Base-by-base conservation (phyloP, 2,888 invertebrate species). In the Stenolophus ochropezus region DNA sequence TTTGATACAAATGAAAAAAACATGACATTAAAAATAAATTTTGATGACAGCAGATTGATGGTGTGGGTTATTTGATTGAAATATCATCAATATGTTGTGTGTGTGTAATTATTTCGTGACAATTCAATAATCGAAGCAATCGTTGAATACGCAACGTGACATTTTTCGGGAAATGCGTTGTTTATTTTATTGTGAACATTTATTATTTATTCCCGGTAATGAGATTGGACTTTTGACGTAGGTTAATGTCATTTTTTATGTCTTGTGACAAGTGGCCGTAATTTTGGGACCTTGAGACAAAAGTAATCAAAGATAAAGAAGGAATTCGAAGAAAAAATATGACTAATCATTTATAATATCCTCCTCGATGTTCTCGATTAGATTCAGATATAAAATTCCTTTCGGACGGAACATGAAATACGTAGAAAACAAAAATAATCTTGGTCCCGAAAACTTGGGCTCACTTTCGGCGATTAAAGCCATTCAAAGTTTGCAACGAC, bases 401-500 rank as follows among this genome's bases (percentile, higher is more conserved):
- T 18, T 69, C 20, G 14, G 27, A 75, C n/a, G n/a, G n/a, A n/a
- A n/a, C 75, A 75, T 75, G 75, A 56, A 69, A 69, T 69, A 69
- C 65, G 33, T 69, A 69, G 61, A 77, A 53, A 77, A 77, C 77
- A 77, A 61, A 77, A 77, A 77, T 58, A 58, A 61, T 47, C 47
- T 77, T 58, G 58, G 61, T 77, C 58, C 20, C 58, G 61, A 77
- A 77, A 77, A 77, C 61, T 77, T 77, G 42, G 61, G 58, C 23
- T 53, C 58, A 27, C 25, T 33, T 33, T 76, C 25, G 58, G 53
- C 77, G 77, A 61, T 77, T 61, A 77, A 61, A 61, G 61, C 77
- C 42, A 58, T 58, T 77, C 77, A 61, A 61, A 77, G 61, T 77
- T 61, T 77, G 47, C 27, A 77, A 33, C 61, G 53, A 76, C 61